phyloP scores from a whole-genome alignment of 2,888 invertebrate genomes.

The Onchidella celtica region DNA sequence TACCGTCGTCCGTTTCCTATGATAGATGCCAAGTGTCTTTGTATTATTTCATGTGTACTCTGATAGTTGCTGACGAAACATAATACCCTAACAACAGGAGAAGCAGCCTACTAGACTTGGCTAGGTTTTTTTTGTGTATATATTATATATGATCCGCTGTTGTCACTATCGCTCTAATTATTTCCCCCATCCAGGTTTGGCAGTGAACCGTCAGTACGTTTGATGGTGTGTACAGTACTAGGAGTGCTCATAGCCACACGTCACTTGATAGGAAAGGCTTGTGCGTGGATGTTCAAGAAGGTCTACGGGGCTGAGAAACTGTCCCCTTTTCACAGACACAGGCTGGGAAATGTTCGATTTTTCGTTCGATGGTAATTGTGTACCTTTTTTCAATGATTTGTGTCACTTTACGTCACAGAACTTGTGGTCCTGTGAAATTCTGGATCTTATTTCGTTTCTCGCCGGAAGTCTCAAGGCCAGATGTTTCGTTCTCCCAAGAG shows the following conservation, averaged over 20 bases:
- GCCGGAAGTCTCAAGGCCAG: too few relatives aligned
- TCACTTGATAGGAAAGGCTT: neutral
- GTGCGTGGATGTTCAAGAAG: neutral
- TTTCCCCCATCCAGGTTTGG: slow-evolving; percentile 30
- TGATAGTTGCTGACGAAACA: neutral
- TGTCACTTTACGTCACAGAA: too few relatives aligned
- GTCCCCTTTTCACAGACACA: neutral
- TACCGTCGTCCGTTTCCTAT: too few relatives aligned
- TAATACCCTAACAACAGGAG: neutral
- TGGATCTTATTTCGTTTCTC: too few relatives aligned
- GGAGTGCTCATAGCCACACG: slow-evolving; percentile 49
- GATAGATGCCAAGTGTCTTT: too few relatives aligned
- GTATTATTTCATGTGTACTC: neutral
- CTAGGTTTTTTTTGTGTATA: neutral
- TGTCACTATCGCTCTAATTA: neutral
- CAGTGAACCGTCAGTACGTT: slow-evolving; percentile 64
- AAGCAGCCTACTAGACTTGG: neutral
- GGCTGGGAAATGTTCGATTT: slow-evolving; percentile 13
- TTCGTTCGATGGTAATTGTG: slow-evolving; percentile 39
- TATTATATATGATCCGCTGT: neutral
- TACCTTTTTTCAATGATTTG: too few relatives aligned
- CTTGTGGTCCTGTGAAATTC: too few relatives aligned
- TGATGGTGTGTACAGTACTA: slow-evolving; percentile 66
- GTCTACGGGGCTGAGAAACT: slow-evolving; percentile 23
- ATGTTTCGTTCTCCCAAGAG: too few relatives aligned